Base-by-base conservation (phyloP, 2,797 vertebrate genomes). In the Delichon dasypus region DNA sequence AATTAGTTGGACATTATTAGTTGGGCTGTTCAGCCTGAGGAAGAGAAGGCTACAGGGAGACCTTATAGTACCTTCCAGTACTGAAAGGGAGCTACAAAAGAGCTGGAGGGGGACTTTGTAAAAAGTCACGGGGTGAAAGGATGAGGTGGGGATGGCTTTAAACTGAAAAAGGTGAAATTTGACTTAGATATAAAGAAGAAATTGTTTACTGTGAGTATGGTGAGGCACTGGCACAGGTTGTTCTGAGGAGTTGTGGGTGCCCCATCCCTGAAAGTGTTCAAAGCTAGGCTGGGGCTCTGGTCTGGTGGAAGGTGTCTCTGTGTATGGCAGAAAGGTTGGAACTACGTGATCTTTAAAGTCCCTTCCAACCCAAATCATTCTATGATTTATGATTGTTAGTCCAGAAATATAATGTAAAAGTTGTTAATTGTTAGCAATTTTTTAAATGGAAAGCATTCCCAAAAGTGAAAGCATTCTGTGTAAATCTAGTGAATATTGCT, bases 401-500 rank as follows among this genome's bases (percentile, higher is more conserved):
- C 42, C 60, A 86, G 55, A 87, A 86, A 48, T 76, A 60, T 4
- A 71, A 65, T 21, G 34, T 68, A 53, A 57, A 51, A 50, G 9
- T n/a, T 54, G 34, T 48, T 72, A 61, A 65, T 60, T 85, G 50
- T 50, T 83, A 80, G 10, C 55, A 68, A 11, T 70, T 44, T 61
- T 83, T 66, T 29, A 13, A 83, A 72, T 89, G 34, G 32, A 91
- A 91, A 87, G 57, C 32, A 40, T 89, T 75, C 61, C 34, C 42
- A 38, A 38, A 79, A 61, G 30, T 86, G 22, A 67, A 85, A 76
- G 22, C 22, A 2, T n/a, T 77, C 12, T 45, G 5, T 71, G 40
- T 90, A 67, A 64, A 70, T 83, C 21, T 51, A 80, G 29, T 65
- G 45, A 60, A 72, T 79, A 50, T 48, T 55, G n/a, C 51, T 40